Conservation (phyloP, 1,140 invertebrate genomes). For the Choristoneura fumiferana region DNA sequence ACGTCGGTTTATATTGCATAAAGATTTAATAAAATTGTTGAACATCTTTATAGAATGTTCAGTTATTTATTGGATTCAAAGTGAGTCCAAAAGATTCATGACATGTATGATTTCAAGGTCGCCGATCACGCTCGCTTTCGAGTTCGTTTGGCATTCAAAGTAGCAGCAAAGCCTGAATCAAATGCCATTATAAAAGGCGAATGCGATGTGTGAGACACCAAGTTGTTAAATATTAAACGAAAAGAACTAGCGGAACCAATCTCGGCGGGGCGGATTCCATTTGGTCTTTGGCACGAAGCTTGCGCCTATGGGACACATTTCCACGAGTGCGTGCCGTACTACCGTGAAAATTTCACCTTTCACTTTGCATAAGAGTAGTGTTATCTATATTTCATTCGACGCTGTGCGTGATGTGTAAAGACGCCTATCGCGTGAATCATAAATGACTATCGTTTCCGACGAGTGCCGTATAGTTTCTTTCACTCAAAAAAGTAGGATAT, state of each 20-base stretch:
- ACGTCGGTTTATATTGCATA: neutral
- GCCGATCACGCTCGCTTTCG: constrained; percentile 25
- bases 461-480: constrained; percentile 34
- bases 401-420: constrained; percentile 52
- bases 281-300: constrained; percentile 38
- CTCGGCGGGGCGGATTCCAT: constrained; percentile 57
- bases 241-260: constrained; percentile 65
- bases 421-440: constrained; percentile 65
- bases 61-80: too few relatives aligned
- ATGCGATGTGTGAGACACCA: constrained; percentile 52
- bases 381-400: constrained; percentile 65
- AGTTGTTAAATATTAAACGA: constrained; percentile 72
- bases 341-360: constrained; percentile 57
- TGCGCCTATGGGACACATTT: constrained; percentile 63
- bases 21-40: neutral
- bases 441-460: constrained; percentile 58
- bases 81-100: too few relatives aligned
- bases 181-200: constrained; percentile 64
- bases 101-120: constrained; percentile 19
- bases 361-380: constrained; percentile 60
- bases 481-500: constrained; percentile 22
- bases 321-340: constrained; percentile 48
- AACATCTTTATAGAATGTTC: too few relatives aligned
- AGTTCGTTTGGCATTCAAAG: constrained; percentile 52
- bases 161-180: constrained; percentile 50